Percentiles rank a stretch among this genome's conserved stretches.
These are phyloP conservation scores for Bagarius yarrelli DNA, from an alignment of 2,113 vertebrate genomes.

Conservation along the genomic window DNA sequence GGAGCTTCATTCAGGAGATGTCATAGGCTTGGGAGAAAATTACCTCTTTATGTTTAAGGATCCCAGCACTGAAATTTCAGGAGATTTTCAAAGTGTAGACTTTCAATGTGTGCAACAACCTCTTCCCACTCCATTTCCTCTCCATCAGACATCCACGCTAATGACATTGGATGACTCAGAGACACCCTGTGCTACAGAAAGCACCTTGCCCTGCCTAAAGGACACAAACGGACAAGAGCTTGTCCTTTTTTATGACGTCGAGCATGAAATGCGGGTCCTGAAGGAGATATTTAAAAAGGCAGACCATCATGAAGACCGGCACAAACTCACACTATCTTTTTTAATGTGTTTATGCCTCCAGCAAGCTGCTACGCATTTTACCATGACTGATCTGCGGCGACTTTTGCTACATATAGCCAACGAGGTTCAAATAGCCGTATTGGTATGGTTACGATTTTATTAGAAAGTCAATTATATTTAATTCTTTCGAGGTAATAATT, in stretches of 20 bases:
- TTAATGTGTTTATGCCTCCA: conserved; percentile 71
- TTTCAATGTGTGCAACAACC: conserved; percentile 1
- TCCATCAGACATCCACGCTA: conserved; percentile 56
- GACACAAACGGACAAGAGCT: conserved; percentile 54
- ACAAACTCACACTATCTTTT: conserved; percentile 62
- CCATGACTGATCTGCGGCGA: conserved; percentile 65
- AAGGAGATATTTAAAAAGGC: conserved; percentile 62
- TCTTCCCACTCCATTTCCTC: not conserved
- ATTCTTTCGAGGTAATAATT: not conserved
- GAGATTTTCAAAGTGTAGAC: conserved; percentile 21
- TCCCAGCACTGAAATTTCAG: conserved; percentile 55
- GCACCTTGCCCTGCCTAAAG: conserved; percentile 45
- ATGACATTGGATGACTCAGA: conserved; percentile 9
- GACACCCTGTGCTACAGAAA: not conserved
- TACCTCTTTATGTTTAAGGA: conserved; percentile 79
- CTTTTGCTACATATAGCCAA: conserved; percentile 70
- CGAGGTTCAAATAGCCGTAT: conserved; percentile 66
- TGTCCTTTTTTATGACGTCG: conserved; percentile 56
- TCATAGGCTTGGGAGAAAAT: conserved; percentile 69
- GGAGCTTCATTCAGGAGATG: conserved; percentile 67
- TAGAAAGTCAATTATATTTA: not conserved
- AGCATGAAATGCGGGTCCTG: conserved; percentile 59
- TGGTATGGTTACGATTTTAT: conserved; percentile 64
- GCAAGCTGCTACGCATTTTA: conserved; percentile 60
- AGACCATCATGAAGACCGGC: conserved; percentile 18